phyloP scores from a whole-genome alignment of 2,888 invertebrate genomes.

The Athalia cordata region DNA sequence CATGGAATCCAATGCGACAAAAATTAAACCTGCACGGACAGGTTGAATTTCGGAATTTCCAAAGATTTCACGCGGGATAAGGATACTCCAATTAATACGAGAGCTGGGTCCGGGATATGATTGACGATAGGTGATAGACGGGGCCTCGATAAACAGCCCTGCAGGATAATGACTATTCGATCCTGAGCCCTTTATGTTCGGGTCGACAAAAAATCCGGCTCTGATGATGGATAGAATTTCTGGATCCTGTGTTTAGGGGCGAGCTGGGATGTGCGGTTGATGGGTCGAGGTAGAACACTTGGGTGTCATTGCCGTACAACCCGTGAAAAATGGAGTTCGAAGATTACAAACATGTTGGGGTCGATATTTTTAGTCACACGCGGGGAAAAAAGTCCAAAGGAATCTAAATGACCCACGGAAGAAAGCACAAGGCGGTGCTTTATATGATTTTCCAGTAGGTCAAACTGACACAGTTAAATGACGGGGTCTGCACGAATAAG shows the following conservation, averaged over 20 bases:
- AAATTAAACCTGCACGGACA: too few species aligned
- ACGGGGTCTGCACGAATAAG: too few species aligned
- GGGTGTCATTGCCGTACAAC: slow-evolving; percentile 15
- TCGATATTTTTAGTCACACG: not conserved
- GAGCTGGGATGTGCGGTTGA: not conserved
- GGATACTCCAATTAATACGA: not conserved
- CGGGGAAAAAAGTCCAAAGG: too few species aligned
- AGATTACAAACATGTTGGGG: not conserved
- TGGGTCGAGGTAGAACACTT: not conserved
- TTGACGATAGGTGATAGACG: slow-evolving; percentile 26
- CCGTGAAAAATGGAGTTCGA: slow-evolving; percentile 22
- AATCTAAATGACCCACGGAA: too few species aligned
- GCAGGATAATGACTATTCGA: slow-evolving; percentile 33
- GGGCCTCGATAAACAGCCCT: slow-evolving; percentile 24
- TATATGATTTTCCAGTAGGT: too few species aligned
- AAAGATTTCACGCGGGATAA: slow-evolving; percentile 1
- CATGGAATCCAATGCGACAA: too few species aligned
- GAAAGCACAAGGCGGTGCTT: too few species aligned
- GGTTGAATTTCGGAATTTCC: too few species aligned
- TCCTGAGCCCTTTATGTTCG: slow-evolving; percentile 1
- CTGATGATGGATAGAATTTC: slow-evolving; percentile 32
- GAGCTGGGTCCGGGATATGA: slow-evolving; percentile 16
- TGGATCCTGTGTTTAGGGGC: slow-evolving; percentile 6
- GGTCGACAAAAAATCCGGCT: not conserved
- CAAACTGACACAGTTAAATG: too few species aligned